Conservation (phyloP, 2,797 vertebrate genomes). For the Carcharodon carcharias region DNA sequence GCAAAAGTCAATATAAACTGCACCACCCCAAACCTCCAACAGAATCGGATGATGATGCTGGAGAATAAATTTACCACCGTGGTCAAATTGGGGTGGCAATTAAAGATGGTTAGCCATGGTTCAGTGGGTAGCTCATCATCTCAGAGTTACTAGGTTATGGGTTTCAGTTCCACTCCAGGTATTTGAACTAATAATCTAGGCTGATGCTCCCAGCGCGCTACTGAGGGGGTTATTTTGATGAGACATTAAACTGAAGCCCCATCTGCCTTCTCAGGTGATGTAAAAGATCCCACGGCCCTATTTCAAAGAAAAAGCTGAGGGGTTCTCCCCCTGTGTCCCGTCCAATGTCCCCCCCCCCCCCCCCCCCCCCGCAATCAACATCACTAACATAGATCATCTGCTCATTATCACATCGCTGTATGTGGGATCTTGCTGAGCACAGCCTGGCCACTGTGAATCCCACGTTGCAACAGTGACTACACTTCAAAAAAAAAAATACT, state of each 20-base stretch:
- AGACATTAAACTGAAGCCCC: background rate
- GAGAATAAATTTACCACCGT: background rate
- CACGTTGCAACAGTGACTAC: background rate
- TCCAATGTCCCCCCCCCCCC: background rate
- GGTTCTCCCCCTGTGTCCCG: background rate
- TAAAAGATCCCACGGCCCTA: background rate
- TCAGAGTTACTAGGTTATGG: background rate
- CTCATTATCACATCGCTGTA: background rate
- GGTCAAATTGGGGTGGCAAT: background rate
- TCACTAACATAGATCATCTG: background rate
- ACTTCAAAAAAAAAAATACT: background rate
- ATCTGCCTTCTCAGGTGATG: background rate
- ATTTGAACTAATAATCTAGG: background rate
- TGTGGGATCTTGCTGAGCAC: background rate
- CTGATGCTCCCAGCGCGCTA: background rate
- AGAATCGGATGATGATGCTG: background rate
- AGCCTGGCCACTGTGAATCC: background rate
- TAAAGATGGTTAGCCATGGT: too few species aligned
- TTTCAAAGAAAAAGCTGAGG: background rate
- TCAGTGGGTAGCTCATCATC: background rate
- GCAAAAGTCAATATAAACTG: background rate
- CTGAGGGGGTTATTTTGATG: background rate
- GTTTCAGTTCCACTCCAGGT: background rate
- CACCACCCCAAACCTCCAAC: background rate
- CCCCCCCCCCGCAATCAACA: background rate